These are phyloP conservation scores for Micrasema longulum DNA, from an alignment of 1,140 invertebrate genomes.

Conservation along the genomic window DNA sequence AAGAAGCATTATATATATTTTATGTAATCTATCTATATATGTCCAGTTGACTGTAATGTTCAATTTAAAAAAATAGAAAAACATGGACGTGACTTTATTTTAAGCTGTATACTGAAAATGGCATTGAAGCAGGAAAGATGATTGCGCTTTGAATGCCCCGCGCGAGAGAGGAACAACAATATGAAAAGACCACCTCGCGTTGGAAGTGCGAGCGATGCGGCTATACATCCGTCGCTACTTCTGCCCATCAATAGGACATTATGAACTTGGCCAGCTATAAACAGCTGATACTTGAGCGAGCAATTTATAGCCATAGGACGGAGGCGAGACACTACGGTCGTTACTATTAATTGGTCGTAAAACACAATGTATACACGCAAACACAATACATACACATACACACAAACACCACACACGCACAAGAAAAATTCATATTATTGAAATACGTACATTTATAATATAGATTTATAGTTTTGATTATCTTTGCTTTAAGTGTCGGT, in stretches of 20 bases:
- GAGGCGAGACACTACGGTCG: constrained; percentile 11
- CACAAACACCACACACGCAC: not conserved
- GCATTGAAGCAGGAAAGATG: constrained; percentile 27
- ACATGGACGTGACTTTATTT: not conserved
- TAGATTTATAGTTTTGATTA: too few species aligned
- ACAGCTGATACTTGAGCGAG: constrained; percentile 47
- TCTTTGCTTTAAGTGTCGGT: too few species aligned
- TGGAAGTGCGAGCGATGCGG: not conserved
- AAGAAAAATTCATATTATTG: too few species aligned
- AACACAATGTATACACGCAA: not conserved
- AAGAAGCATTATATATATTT: too few species aligned
- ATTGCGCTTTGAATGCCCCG: constrained; percentile 26
- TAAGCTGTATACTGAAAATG: not conserved
- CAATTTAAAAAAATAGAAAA: too few species aligned
- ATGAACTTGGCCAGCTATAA: constrained; percentile 43
- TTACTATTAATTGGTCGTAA: constrained; percentile 13
- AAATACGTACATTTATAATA: too few species aligned
- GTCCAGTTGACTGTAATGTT: too few species aligned
- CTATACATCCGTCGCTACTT: not conserved
- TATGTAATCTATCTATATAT: too few species aligned
- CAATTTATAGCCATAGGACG: constrained; percentile 17
- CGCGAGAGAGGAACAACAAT: constrained; percentile 32
- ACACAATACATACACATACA: not conserved
- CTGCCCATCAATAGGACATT: constrained; percentile 12
- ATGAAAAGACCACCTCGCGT: not conserved